phyloP scores from a whole-genome alignment of 2,888 invertebrate genomes.

The Melinaea menophilus region DNA sequence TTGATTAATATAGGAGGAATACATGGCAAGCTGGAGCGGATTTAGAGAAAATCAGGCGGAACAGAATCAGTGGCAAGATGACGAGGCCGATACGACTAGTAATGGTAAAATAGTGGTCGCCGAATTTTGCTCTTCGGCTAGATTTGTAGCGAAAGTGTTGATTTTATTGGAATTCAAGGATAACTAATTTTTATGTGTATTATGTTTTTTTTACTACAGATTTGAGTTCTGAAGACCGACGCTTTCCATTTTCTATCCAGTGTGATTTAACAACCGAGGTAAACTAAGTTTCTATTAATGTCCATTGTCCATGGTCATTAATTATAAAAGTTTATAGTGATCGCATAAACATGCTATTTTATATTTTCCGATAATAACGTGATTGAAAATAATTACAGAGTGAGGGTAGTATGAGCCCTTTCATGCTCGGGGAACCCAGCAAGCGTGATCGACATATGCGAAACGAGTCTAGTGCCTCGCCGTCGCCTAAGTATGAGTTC shows the following conservation, averaged over 20 bases:
- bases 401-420: constrained; percentile 37
- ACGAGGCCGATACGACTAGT: constrained; percentile 41
- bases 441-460: constrained; percentile 51
- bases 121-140: neutral
- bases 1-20: constrained; percentile 37
- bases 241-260: constrained; percentile 41
- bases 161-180: neutral
- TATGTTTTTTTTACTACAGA: constrained; percentile 40
- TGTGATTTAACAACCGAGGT: constrained; percentile 47
- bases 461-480: constrained; percentile 43
- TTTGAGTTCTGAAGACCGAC: constrained; percentile 39
- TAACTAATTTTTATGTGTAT: neutral
- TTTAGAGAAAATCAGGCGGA: constrained; percentile 44
- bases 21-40: constrained; percentile 41
- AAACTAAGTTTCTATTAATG: constrained; percentile 26
- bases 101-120: constrained; percentile 30
- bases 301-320: neutral
- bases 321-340: neutral
- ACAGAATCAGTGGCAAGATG: constrained; percentile 45
- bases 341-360: neutral
- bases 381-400: constrained; percentile 20
- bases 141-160: neutral
- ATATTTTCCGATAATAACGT: neutral
- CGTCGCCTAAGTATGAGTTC: constrained; percentile 41
- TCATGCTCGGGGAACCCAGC: constrained; percentile 54